phyloP scores from a whole-genome alignment of 2,797 vertebrate species.

The Orestias chungarensis region DNA sequence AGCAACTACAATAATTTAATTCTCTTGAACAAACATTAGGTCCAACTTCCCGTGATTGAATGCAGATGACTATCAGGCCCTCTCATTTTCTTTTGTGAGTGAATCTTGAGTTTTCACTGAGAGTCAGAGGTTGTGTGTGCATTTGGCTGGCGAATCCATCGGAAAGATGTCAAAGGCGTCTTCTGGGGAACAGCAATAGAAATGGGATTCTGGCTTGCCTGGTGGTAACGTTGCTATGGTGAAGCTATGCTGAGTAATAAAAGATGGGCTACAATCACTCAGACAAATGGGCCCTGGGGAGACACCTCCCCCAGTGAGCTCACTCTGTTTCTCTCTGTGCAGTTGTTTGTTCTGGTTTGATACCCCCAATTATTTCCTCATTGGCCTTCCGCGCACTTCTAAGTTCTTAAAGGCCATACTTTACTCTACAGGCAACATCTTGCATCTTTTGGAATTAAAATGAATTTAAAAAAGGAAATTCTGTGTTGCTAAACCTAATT shows the following conservation, averaged over 20 bases:
- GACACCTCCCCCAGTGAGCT: constrained; percentile 49
- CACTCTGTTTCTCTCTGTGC: constrained; percentile 25
- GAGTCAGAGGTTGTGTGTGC: constrained; percentile 15
- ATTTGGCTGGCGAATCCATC: constrained; percentile 61
- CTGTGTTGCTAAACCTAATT: not conserved
- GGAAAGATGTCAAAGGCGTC: constrained; percentile 84
- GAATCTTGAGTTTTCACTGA: constrained; percentile 9
- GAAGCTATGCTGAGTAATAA: constrained; percentile 78
- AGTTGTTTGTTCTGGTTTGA: constrained; percentile 14
- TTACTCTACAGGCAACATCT: not conserved
- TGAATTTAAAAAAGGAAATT: not conserved
- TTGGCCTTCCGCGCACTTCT: constrained; percentile 4
- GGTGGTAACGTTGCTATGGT: constrained; percentile 84
- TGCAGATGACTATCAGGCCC: constrained; percentile 4
- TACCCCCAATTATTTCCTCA: constrained; percentile 30
- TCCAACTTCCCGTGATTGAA: constrained; percentile 13
- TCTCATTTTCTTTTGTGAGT: not conserved
- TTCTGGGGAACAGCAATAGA: constrained; percentile 77
- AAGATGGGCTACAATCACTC: constrained; percentile 67
- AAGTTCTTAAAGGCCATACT: constrained; percentile 1
- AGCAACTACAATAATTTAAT: not conserved
- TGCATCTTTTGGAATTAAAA: not conserved
- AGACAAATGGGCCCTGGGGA: constrained; percentile 64
- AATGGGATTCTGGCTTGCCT: constrained; percentile 82
- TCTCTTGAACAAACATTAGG: constrained; percentile 2